Evolutionary conservation across 2,888 invertebrate species (phyloP).

Genomic region (Iphiclides podalirius): DNA sequence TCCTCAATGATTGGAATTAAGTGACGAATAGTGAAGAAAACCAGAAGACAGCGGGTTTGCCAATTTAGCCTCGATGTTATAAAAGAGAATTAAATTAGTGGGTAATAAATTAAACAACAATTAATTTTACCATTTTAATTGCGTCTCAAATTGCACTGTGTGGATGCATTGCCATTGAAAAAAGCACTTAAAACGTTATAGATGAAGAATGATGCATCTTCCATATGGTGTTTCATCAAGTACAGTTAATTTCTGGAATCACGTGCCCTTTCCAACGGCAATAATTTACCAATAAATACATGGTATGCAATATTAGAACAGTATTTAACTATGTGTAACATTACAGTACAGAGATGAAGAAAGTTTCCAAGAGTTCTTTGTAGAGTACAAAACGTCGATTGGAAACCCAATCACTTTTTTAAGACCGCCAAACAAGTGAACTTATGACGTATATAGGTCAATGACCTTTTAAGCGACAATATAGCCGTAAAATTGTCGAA

Average conservation of each 20-base stretch:
- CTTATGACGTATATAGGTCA: too few relatives aligned
- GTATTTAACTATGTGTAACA: background rate
- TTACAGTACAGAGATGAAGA: conserved; percentile 47
- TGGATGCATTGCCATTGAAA: conserved; percentile 6
- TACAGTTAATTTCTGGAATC: background rate
- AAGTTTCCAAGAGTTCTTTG: conserved; percentile 47
- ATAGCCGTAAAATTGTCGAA: too few relatives aligned
- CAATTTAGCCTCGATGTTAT: too few relatives aligned
- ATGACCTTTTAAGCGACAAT: too few relatives aligned
- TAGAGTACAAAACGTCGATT: conserved; percentile 52
- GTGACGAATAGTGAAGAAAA: too few relatives aligned
- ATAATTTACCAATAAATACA: conserved; percentile 3
- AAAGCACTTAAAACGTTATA: background rate
- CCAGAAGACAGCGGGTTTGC: too few relatives aligned
- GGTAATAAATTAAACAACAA: background rate
- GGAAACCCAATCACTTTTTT: conserved; percentile 34
- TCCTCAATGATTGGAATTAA: too few relatives aligned
- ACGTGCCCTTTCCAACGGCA: conserved; percentile 4
- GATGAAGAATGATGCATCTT: background rate
- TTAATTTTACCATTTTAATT: conserved; percentile 13
- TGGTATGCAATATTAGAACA: background rate
- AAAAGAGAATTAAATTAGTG: too few relatives aligned
- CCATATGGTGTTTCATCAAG: background rate
- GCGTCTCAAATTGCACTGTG: conserved; percentile 10
- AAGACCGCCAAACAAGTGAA: too few relatives aligned